A percentile compares a stretch with the other conserved stretches of the same genome.
phyloP scores from a whole-genome alignment of 2,888 invertebrate genomes.

The Aphrophora alni region DNA sequence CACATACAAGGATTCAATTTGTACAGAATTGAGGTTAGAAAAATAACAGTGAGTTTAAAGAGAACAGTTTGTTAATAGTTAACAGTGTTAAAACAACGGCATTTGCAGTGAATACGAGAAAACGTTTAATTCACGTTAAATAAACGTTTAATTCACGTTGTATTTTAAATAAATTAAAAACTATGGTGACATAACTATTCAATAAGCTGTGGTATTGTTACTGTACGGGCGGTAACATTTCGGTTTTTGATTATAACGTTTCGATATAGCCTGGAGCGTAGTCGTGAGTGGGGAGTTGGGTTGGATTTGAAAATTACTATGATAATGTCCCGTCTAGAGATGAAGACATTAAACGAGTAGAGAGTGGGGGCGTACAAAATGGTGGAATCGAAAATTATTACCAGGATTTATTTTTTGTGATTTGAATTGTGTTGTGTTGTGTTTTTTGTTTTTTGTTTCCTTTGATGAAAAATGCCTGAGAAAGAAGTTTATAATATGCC shows the following conservation, averaged over 20 bases:
- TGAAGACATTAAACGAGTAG: background rate
- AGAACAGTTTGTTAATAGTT: too few relatives aligned
- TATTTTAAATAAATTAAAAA: too few relatives aligned
- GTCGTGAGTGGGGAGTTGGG: background rate
- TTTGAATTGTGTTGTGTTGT: constrained; percentile 15
- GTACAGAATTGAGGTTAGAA: background rate
- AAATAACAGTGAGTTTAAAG: too few relatives aligned
- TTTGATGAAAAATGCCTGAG: constrained; percentile 47
- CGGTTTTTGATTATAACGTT: background rate
- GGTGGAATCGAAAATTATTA: too few relatives aligned
- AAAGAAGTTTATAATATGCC: constrained; percentile 47
- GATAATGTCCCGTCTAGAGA: background rate
- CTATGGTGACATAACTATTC: background rate
- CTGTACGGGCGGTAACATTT: too few relatives aligned
- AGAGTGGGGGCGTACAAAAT: background rate
- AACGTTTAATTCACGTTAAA: too few relatives aligned
- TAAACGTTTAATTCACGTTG: too few relatives aligned
- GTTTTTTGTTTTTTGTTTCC: too few relatives aligned
- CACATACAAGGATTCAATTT: background rate
- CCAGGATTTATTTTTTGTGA: background rate
- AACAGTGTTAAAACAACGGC: too few relatives aligned
- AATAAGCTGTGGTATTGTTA: background rate
- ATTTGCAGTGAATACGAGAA: too few relatives aligned
- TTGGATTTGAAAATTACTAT: background rate
- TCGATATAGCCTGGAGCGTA: background rate